phyloP scores from a whole-genome alignment of 2,113 vertebrate species.

The Mustela lutreola region DNA sequence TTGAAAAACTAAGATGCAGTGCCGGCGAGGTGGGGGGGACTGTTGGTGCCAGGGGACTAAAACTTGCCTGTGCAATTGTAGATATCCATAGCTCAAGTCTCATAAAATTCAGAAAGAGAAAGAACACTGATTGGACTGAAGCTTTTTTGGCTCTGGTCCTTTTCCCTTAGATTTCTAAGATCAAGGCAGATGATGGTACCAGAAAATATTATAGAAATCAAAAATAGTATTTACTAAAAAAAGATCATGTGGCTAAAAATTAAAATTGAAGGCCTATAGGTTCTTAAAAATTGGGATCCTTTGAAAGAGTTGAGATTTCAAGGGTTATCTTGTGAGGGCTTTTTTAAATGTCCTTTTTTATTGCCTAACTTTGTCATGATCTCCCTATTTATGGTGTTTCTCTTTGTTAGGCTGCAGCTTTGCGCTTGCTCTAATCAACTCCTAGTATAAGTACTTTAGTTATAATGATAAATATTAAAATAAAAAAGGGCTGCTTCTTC shows the following conservation, averaged over 20 bases:
- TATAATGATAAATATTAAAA: slow-evolving; percentile 50
- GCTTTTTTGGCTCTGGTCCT: background rate
- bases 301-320: slow-evolving; percentile 38
- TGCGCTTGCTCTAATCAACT: slow-evolving; percentile 60
- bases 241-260: background rate
- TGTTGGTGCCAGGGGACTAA: background rate
- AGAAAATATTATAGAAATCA: background rate
- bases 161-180: slow-evolving; percentile 56
- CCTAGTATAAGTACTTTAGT: slow-evolving; percentile 46
- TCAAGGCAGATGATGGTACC: background rate
- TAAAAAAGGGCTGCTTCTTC: slow-evolving; percentile 30
- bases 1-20: background rate
- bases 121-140: background rate
- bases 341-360: slow-evolving; percentile 36
- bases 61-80: background rate
- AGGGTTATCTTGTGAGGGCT: slow-evolving; percentile 52
- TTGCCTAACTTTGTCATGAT: slow-evolving; percentile 57
- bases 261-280: background rate
- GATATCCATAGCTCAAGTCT: background rate
- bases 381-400: slow-evolving; percentile 31
- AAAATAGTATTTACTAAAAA: slow-evolving; percentile 6
- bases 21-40: fast-evolving
- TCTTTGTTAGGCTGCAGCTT: slow-evolving; percentile 48
- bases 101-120: background rate
- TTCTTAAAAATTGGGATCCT: slow-evolving; percentile 55